Conservation (phyloP, 2,888 invertebrate genomes). For the Trissoscelio sp. region DNA sequence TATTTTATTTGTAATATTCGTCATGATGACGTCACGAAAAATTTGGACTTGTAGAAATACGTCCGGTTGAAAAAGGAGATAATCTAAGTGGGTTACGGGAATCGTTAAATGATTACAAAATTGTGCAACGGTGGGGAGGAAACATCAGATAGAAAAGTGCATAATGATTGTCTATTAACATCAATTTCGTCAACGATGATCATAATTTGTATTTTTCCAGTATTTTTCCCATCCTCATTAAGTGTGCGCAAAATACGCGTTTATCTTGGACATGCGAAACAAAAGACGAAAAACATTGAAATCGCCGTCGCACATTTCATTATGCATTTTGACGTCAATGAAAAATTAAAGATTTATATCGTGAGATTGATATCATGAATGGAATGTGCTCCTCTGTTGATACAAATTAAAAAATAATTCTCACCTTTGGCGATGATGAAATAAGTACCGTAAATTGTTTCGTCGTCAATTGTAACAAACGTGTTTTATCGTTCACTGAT, state of each 20-base stretch:
- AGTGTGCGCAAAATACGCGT: background rate
- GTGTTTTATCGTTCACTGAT: constrained; percentile 36
- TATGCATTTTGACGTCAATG: constrained; percentile 56
- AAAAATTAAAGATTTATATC: constrained; percentile 61
- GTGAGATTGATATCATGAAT: constrained; percentile 54
- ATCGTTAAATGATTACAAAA: too few relatives aligned
- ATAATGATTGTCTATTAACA: background rate
- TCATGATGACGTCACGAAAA: too few relatives aligned
- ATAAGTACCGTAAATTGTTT: constrained; percentile 62
- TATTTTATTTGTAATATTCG: too few relatives aligned
- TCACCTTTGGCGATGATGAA: constrained; percentile 59
- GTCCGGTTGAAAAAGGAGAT: too few relatives aligned
- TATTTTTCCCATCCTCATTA: constrained; percentile 28
- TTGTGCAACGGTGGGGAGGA: too few relatives aligned
- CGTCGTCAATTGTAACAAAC: constrained; percentile 49
- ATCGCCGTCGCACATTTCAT: constrained; percentile 16
- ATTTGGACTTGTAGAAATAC: too few relatives aligned
- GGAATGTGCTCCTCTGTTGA: constrained; percentile 34
- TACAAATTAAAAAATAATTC: constrained; percentile 52
- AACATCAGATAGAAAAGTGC: too few relatives aligned
- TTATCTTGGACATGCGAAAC: constrained; percentile 10
- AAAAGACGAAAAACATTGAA: constrained; percentile 19
- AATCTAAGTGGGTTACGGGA: too few relatives aligned
- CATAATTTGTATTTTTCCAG: constrained; percentile 26
- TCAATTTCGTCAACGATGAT: constrained; percentile 17